phyloP scores from a whole-genome alignment of 2,113 vertebrate species.

The Vimba vimba region DNA sequence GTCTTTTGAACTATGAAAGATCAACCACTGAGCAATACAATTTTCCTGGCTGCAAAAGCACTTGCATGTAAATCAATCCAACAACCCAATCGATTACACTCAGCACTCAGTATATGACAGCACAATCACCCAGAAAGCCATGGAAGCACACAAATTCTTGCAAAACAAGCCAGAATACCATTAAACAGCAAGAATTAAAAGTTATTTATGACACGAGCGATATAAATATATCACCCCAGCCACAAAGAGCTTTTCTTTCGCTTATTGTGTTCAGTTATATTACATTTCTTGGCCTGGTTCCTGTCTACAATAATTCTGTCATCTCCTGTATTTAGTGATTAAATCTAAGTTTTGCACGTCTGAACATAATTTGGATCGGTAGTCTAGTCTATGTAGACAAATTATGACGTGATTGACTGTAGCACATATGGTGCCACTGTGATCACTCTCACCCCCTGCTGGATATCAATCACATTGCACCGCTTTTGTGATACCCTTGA shows the following conservation, averaged over 20 bases:
- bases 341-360: slow-evolving; percentile 20
- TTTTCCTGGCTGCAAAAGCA: background rate
- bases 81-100: slow-evolving; percentile 33
- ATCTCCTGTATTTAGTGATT: slow-evolving; percentile 27
- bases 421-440: slow-evolving; percentile 11
- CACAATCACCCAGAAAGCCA: background rate
- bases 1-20: background rate
- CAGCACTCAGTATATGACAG: slow-evolving; percentile 19
- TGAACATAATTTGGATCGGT: slow-evolving; percentile 18
- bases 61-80: background rate
- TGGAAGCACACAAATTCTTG: background rate
- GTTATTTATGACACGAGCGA: background rate
- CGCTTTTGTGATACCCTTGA: slow-evolving; percentile 46
- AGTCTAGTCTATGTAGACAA: background rate
- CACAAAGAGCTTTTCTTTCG: slow-evolving; percentile 19
- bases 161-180: background rate
- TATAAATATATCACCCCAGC: slow-evolving; percentile 6
- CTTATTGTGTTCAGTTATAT: background rate
- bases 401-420: slow-evolving; percentile 20
- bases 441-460: slow-evolving; percentile 55
- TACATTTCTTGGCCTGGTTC: background rate
- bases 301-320: slow-evolving; percentile 15
- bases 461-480: slow-evolving; percentile 56
- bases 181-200: background rate
- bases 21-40: background rate